These are phyloP conservation scores for Cenopis cana DNA, from an alignment of 2,888 invertebrate genomes.

Conservation along the genomic window DNA sequence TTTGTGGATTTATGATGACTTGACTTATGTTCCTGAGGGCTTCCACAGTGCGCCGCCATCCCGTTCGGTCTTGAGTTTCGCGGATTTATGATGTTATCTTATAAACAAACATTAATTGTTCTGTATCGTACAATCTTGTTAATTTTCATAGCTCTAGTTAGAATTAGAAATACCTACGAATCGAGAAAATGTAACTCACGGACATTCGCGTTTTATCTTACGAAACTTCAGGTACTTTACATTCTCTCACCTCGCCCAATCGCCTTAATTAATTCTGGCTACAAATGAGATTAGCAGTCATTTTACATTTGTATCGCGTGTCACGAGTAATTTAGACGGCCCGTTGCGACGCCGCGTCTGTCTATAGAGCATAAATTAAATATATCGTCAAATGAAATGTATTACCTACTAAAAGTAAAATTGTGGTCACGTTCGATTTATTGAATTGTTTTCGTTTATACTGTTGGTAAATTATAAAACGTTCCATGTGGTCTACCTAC, in stretches of 20 bases:
- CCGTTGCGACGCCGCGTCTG: neutral
- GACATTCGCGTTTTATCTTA: constrained; percentile 18
- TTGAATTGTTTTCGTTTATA: neutral
- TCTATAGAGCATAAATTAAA: neutral
- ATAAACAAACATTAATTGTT: neutral
- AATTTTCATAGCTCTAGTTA: neutral
- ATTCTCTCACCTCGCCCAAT: constrained; percentile 42
- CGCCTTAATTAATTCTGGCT: constrained; percentile 24
- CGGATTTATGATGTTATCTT: too few species aligned
- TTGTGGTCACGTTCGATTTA: neutral
- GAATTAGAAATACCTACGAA: neutral
- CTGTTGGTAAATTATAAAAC: too few species aligned
- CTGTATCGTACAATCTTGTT: neutral
- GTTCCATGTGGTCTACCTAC: neutral
- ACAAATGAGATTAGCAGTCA: constrained; percentile 37
- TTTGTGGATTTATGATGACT: too few species aligned
- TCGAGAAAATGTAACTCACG: constrained; percentile 20
- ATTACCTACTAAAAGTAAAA: too few species aligned
- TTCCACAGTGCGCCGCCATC: too few species aligned
- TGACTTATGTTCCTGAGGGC: too few species aligned
- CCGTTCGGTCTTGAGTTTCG: too few species aligned
- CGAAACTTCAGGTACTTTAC: constrained; percentile 30
- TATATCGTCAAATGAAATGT: too few species aligned
- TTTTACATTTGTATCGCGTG: constrained; percentile 44
- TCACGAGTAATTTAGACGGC: constrained; percentile 29